These are phyloP conservation scores for Eueremaeus valkanovi DNA, from an alignment of 2,888 invertebrate genomes.

Conservation along the genomic window DNA sequence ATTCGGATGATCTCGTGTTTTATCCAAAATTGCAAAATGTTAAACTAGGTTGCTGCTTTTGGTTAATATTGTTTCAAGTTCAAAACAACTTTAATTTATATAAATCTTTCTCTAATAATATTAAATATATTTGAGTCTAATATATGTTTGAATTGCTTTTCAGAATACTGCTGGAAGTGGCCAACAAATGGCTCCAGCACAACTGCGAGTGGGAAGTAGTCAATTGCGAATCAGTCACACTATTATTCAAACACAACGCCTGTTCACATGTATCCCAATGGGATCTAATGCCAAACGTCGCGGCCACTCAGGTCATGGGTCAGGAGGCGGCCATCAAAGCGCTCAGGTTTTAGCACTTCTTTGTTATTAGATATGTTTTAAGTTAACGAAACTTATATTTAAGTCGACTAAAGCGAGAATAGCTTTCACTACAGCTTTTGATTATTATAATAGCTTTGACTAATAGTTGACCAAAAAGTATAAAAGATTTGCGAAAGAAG, in stretches of 20 bases:
- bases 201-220: slow-evolving; percentile 38
- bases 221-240: slow-evolving; percentile 38
- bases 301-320: slow-evolving; percentile 27
- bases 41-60: too few relatives aligned
- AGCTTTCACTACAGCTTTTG: too few relatives aligned
- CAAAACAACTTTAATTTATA: too few relatives aligned
- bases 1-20: too few relatives aligned
- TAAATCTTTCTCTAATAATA: too few relatives aligned
- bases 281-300: slow-evolving; percentile 24
- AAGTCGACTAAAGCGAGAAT: too few relatives aligned
- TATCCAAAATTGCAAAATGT: too few relatives aligned
- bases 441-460: too few relatives aligned
- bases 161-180: slow-evolving; percentile 35
- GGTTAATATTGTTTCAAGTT: too few relatives aligned
- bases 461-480: too few relatives aligned
- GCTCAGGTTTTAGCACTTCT: slow-evolving; percentile 15
- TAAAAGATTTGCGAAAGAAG: too few relatives aligned
- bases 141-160: background rate
- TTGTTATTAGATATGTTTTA: background rate
- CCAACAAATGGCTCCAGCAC: slow-evolving; percentile 38
- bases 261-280: slow-evolving; percentile 29
- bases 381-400: background rate
- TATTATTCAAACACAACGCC: slow-evolving; percentile 37
- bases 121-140: background rate
- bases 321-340: slow-evolving; percentile 30